phyloP scores from a whole-genome alignment of 1,140 invertebrate species.

The Maniola jurtina region DNA sequence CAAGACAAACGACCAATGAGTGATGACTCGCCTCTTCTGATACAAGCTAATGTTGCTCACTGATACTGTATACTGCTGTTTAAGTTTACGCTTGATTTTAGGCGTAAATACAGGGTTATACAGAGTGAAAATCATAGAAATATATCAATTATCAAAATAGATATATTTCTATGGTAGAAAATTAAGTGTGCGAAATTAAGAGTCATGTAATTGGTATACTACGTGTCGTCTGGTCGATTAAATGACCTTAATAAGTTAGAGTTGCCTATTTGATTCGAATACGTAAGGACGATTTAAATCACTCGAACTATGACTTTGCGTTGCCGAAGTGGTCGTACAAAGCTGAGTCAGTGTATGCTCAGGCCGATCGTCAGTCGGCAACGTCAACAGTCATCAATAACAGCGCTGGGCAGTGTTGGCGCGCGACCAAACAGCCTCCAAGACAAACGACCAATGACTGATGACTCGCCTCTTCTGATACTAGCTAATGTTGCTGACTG shows the following conservation, averaged over 20 bases:
- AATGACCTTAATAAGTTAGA: no score
- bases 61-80: not conserved
- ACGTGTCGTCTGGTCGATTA: no score
- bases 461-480: conserved; percentile 13
- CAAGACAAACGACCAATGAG: conserved; percentile 36
- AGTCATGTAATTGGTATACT: no score
- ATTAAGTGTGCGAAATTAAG: no score
- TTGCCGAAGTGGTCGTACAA: not conserved
- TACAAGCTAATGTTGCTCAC: not conserved
- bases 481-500: not conserved
- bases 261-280: no score
- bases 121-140: no score
- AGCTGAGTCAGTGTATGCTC: conserved; percentile 23
- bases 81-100: not conserved
- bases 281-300: not conserved
- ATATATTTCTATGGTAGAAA: no score
- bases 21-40: conserved; percentile 18
- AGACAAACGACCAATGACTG: conserved; percentile 36
- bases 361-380: conserved; percentile 25
- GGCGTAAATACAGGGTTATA: no score
- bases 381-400: conserved; percentile 37
- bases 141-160: no score
- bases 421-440: conserved; percentile 39
- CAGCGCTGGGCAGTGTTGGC: conserved; percentile 40
- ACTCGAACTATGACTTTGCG: not conserved